phyloP scores from a whole-genome alignment of 2,113 vertebrate species.

The Python bivittatus region DNA sequence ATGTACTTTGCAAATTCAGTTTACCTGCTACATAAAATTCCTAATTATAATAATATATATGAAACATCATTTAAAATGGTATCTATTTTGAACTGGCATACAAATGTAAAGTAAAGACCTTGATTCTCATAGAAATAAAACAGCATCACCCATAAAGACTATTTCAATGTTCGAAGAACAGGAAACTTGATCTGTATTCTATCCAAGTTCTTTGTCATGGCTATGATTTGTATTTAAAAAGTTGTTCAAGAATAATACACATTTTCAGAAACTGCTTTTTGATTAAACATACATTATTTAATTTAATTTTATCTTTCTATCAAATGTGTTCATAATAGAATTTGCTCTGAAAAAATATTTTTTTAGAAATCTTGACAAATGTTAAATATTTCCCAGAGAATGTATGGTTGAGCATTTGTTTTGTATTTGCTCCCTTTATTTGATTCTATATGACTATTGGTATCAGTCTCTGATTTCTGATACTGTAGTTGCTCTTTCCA shows the following conservation, averaged over 20 bases:
- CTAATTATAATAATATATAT: constrained; percentile 33
- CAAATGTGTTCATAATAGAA: neutral
- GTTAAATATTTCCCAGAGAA: neutral
- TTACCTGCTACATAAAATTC: constrained; percentile 6
- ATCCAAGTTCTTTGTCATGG: neutral
- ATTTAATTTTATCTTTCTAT: neutral
- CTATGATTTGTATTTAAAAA: neutral
- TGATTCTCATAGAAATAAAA: neutral
- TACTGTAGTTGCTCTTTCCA: neutral
- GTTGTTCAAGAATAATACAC: neutral
- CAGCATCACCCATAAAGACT: constrained; percentile 10
- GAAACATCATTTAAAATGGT: constrained; percentile 22
- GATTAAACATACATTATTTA: neutral
- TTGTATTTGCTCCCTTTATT: neutral
- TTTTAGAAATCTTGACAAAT: neutral
- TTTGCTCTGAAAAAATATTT: neutral
- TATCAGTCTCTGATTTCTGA: neutral
- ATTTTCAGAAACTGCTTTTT: neutral
- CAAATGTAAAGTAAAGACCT: constrained; percentile 39
- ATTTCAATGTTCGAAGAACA: neutral
- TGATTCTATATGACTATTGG: neutral
- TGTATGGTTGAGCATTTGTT: neutral
- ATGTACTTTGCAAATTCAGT: constrained; percentile 26
- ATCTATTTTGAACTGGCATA: constrained; percentile 40
- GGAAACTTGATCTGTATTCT: neutral